Base-by-base conservation (phyloP, 64 coral and sea anemone species). In the Montipora sp. region DNA sequence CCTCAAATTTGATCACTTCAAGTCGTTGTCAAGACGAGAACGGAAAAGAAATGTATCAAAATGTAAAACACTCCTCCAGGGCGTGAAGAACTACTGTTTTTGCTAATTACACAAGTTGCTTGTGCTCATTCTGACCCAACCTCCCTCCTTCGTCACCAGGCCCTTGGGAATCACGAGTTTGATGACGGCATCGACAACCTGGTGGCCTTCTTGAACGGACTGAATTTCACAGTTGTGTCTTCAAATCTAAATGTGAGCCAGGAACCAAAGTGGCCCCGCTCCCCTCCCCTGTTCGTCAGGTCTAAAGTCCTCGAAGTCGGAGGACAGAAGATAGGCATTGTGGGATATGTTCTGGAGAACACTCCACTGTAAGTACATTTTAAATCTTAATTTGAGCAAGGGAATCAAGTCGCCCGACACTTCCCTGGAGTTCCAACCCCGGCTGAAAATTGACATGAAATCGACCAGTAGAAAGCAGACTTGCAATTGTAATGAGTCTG, bases 91-190 rank as follows among this genome's bases (percentile, higher is more conserved):
- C 53, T 57, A 57, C 8, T 57, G 3, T 11, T 57, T 57, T 8
- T 8, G 7, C 53, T 36, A 36, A 36, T 36, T 36, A 36, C 27
- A 1, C 53, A 57, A 67, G 4, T 67, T 67, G 63, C 8, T 18
- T 68, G 18, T 18, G 8, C 4, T n/a, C 63, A 18, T 68, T 12
- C 18, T 16, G 8, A 16, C 63, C 16, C 63, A 57, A 57, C 53
- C 7, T 19, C 23, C 24, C 49, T 76, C 22, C 73, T 72, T 5
- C 24, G 14, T 57, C 23, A 58, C 90, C 82, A 99, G 98, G 77
- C 94, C 44, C 89, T 99, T 72, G 98, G 98, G 58, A 99, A 99
- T 77, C 98, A 99, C 55, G 98, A 99, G 3, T 99, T 99, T 94
- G 98, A 99, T 79, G 89, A 96, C 24, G 98, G 98, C 76, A 75